These are phyloP conservation scores for Porites rus DNA, from an alignment of 92 coral and sea anemone species.

Conservation along the genomic window DNA sequence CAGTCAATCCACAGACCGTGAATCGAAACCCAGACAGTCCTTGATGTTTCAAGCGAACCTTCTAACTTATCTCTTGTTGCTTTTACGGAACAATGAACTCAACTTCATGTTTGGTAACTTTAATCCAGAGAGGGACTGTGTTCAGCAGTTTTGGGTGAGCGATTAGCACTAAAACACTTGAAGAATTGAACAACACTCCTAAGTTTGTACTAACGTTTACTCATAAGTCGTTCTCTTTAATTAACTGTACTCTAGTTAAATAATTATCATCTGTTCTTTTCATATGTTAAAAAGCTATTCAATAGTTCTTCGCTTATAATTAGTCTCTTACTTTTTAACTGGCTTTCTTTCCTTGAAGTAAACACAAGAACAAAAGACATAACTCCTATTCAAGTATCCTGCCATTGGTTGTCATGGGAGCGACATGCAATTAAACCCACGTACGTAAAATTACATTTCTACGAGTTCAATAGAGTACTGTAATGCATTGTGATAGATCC, in stretches of 20 bases:
- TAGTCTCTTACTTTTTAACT: constrained; percentile 1
- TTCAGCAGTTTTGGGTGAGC: no score
- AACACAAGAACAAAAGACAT: constrained; percentile 24
- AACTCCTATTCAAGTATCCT: constrained; percentile 25
- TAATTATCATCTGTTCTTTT: background rate
- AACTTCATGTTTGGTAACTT: background rate
- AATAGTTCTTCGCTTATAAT: constrained; percentile 26
- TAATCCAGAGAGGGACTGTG: background rate
- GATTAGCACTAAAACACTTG: background rate
- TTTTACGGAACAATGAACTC: background rate
- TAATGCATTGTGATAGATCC: background rate
- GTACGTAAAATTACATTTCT: no score
- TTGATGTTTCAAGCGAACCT: background rate
- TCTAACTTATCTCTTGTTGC: background rate
- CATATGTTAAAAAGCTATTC: constrained; percentile 26
- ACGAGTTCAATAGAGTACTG: background rate
- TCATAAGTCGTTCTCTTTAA: background rate
- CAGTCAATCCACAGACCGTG: background rate
- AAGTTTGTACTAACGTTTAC: background rate
- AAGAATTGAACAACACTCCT: background rate
- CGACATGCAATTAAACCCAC: background rate
- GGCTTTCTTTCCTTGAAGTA: constrained; percentile 10
- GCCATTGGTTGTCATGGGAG: background rate
- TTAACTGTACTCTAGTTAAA: background rate
- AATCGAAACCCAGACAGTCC: background rate